Conservation (phyloP, 2,888 invertebrate genomes). For the Drosophila mettleri region DNA sequence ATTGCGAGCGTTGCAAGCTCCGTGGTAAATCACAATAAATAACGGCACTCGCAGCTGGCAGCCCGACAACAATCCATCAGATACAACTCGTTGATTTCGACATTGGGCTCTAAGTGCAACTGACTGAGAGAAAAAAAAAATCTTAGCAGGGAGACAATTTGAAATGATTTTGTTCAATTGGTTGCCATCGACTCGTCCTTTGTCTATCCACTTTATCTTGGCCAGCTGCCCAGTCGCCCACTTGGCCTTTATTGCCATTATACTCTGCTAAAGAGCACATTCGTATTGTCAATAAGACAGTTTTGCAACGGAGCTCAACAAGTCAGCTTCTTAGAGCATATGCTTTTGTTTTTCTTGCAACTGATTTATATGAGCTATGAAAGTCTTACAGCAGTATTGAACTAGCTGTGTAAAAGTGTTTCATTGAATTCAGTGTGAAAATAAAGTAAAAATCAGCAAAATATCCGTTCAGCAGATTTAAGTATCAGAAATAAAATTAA, state of each 20-base stretch:
- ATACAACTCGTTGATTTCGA: constrained; percentile 54
- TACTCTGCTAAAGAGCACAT: constrained; percentile 10
- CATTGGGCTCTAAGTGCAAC: constrained; percentile 49
- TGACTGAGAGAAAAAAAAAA: constrained; percentile 19
- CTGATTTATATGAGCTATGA: background rate
- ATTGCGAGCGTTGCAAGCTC: constrained; percentile 13
- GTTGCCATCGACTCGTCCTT: constrained; percentile 36
- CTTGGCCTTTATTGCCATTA: constrained; percentile 9
- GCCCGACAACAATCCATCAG: constrained; percentile 49
- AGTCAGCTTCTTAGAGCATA: background rate
- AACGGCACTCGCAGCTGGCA: constrained; percentile 25
- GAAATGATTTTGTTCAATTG: constrained; percentile 70
- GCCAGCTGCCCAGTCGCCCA: constrained; percentile 19
- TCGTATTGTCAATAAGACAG: background rate
- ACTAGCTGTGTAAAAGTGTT: background rate
- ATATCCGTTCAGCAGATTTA: too few species aligned
- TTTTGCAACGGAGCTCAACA: background rate
- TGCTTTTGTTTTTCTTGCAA: background rate
- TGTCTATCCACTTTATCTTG: constrained; percentile 39
- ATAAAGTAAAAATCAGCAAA: background rate
- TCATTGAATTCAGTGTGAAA: background rate
- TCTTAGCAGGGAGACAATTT: constrained; percentile 60
- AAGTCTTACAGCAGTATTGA: background rate
- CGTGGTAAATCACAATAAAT: constrained; percentile 29
- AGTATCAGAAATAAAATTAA: too few species aligned